Evolutionary conservation across 2,797 vertebrate species (phyloP).

Genomic region (Coilia nasus): DNA sequence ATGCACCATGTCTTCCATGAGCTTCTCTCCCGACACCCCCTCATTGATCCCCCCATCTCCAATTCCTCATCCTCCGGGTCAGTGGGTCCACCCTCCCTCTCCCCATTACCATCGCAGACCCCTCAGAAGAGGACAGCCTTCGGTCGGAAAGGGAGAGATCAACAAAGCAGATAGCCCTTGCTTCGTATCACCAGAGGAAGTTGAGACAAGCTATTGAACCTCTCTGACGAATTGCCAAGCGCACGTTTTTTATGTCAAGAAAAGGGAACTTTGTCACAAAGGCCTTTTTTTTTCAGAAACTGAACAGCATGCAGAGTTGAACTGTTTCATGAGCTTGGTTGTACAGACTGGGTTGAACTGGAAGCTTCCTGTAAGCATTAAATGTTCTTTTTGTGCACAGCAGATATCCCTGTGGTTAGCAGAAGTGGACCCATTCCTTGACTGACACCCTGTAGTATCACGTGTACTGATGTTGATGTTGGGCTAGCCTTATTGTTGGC

Average conservation of each 20-base stretch:
- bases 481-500: background rate
- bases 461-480: background rate
- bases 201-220: background rate
- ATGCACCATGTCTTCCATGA: constrained; percentile 88
- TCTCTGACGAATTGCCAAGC: background rate
- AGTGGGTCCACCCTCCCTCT: constrained; percentile 43
- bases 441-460: background rate
- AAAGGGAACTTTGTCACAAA: constrained; percentile 29
- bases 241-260: constrained; percentile 1
- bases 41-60: constrained; percentile 44
- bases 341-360: background rate
- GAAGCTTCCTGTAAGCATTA: background rate
- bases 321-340: background rate
- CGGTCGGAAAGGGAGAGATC: constrained; percentile 57
- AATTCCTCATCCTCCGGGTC: constrained; percentile 29
- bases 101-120: constrained; percentile 51
- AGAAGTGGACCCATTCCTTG: background rate
- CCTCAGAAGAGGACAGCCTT: constrained; percentile 57
- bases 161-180: constrained; percentile 45
- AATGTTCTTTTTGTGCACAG: background rate
- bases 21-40: constrained; percentile 69
- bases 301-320: background rate
- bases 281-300: background rate
- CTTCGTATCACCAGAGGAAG: background rate
- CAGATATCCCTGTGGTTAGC: background rate